Base-by-base conservation (phyloP, 2,797 vertebrate genomes). In the Sphenodon punctatus region DNA sequence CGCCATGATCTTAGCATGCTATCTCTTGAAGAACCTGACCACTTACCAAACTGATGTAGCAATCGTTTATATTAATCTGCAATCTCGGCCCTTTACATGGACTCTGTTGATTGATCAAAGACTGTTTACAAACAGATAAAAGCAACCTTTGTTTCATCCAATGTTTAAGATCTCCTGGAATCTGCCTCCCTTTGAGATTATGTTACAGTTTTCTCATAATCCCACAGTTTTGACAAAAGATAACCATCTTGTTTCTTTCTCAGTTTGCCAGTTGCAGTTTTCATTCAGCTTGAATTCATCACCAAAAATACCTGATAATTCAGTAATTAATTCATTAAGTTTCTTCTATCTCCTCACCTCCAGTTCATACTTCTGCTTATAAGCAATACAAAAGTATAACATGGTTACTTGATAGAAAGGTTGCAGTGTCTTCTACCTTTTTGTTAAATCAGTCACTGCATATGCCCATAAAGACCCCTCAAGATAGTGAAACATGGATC, bases 61-160 rank as follows among this genome's bases (percentile, higher is more conserved):
- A 76, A 67, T 53, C 75, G 55, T 73, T 58, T 82, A n/a, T 68
- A 69, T 77, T 85, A 63, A 72, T 85, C 78, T 0, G 3, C 59
- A 84, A 34, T 71, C 76, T 91, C 63, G 89, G 48, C 65, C 45
- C 48, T 72, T 72, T 55, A 67, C 76, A 85, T 86, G 73, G 87
- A 87, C 87, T 74, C 80, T 84, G 80, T 77, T 79, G 39, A 58
- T 78, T 76, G 86, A 91, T 92, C 88, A 92, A 92, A 93, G 79
- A 60, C 65, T 90, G 82, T 88, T 90, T 90, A 86, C 72, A 84
- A 65, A 70, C 58, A 61, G 65, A 82, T 89, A 84, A 89, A 91
- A 82, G 59, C 71, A 84, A 48, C 43, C 34, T 85, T 84, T 90
- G 56, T 82, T 86, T 86, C 87, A 86, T 86, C 80, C 70, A 42